A percentile compares a stretch with the other conserved stretches of the same genome.
Conservation (phyloP, 1,140 invertebrate genomes). For the Pollicipes pollicipes region DNA sequence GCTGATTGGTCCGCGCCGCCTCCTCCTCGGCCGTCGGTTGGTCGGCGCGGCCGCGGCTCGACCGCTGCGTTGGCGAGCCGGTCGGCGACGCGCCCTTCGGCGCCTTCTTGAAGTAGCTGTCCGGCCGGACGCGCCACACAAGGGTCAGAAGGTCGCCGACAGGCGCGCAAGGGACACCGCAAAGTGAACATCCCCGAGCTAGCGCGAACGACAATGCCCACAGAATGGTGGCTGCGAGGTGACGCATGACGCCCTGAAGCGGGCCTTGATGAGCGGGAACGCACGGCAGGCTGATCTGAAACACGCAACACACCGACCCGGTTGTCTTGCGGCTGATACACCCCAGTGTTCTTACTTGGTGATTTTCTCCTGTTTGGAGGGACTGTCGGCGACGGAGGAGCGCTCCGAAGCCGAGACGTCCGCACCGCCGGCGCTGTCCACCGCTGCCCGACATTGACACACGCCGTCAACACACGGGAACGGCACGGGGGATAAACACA, state of each 20-base stretch:
- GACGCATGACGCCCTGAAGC: no score
- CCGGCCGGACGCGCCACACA: neutral
- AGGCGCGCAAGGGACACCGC: no score
- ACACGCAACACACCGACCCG: no score
- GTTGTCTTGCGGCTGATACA: no score
- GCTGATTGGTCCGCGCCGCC: neutral
- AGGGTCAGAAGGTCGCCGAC: neutral
- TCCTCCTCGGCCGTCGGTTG: neutral
- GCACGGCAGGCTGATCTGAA: no score
- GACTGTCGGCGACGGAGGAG: neutral
- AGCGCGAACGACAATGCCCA: no score
- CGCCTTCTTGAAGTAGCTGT: constrained; percentile 1
- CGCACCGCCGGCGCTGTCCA: neutral
- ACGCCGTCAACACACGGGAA: neutral
- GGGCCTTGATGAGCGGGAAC: no score
- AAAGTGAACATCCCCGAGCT: no score
- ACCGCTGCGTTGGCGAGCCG: neutral
- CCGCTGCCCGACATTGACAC: neutral
- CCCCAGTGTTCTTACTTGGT: neutral
- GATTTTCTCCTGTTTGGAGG: constrained; percentile 3
- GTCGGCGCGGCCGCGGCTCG: neutral
- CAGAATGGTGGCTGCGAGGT: no score
- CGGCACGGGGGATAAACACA: no score
- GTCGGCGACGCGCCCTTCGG: neutral
- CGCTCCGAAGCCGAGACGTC: neutral